These are phyloP conservation scores for Crax fasciolata DNA, from an alignment of 2,797 vertebrate species.

Conservation along the genomic window DNA sequence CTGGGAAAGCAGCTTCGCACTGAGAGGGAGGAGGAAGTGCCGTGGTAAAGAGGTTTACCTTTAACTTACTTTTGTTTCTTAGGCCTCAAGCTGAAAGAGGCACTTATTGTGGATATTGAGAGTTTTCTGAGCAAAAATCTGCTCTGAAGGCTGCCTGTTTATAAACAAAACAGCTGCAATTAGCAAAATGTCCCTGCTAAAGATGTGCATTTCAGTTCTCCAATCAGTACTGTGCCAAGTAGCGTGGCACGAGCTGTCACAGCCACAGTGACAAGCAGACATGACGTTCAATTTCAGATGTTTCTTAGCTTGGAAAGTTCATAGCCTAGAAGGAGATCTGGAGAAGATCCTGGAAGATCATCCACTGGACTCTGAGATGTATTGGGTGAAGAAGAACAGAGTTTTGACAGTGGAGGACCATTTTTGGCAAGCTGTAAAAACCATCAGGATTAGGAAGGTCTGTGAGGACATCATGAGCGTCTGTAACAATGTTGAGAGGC, in stretches of 20 bases:
- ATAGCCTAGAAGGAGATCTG: background rate
- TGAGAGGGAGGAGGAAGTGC: background rate
- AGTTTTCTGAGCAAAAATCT: background rate
- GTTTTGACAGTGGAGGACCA: background rate
- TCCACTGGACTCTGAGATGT: background rate
- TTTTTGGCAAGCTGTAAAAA: background rate
- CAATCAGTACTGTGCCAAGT: background rate
- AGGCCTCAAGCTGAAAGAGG: background rate
- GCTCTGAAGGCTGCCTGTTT: background rate
- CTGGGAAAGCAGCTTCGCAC: background rate
- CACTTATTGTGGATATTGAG: background rate
- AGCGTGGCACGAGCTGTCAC: accelerated
- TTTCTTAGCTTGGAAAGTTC: background rate
- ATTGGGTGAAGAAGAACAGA: background rate
- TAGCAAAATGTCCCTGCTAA: background rate
- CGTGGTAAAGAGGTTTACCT: background rate
- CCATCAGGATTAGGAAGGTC: background rate
- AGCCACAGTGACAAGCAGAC: background rate
- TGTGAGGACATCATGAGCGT: background rate
- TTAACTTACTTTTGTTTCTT: background rate
- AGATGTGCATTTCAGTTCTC: background rate
- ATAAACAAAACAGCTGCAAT: background rate
- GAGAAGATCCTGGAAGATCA: background rate
- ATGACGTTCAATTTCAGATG: background rate
- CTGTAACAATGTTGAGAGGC: background rate